A percentile compares a stretch with the other conserved stretches of the same genome.
Evolutionary conservation across 2,113 vertebrate genomes (phyloP).

Genomic region (Xiphophorus couchianus): DNA sequence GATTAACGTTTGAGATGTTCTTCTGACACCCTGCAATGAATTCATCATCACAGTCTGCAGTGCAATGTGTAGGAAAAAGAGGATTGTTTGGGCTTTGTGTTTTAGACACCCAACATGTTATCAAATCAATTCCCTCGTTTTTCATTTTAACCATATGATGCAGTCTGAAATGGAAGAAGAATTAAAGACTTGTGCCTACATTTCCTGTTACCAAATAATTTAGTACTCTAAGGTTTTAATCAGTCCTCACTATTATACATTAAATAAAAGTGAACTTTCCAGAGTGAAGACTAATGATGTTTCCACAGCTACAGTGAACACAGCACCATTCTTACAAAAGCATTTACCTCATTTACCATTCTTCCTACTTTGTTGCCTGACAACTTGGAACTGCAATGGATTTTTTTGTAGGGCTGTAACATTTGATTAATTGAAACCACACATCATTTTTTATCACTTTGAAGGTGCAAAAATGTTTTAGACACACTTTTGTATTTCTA

Average conservation of each 20-base stretch:
- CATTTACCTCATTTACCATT: background rate
- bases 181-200: background rate
- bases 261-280: background rate
- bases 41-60: conserved; percentile 25
- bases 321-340: background rate
- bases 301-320: background rate
- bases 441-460: background rate
- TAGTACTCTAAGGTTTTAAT: background rate
- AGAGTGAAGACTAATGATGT: background rate
- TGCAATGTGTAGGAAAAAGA: conserved; percentile 18
- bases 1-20: conserved; percentile 57
- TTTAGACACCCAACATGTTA: background rate
- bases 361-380: background rate
- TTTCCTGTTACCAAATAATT: background rate
- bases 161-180: background rate
- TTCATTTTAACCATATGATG: background rate
- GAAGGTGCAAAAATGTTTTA: background rate
- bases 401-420: background rate
- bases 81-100: background rate
- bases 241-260: background rate
- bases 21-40: conserved; percentile 39
- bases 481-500: background rate
- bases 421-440: background rate
- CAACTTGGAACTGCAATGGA: background rate
- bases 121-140: background rate